phyloP scores from a whole-genome alignment of 2,113 vertebrate species.

The Vulpes lagopus region DNA sequence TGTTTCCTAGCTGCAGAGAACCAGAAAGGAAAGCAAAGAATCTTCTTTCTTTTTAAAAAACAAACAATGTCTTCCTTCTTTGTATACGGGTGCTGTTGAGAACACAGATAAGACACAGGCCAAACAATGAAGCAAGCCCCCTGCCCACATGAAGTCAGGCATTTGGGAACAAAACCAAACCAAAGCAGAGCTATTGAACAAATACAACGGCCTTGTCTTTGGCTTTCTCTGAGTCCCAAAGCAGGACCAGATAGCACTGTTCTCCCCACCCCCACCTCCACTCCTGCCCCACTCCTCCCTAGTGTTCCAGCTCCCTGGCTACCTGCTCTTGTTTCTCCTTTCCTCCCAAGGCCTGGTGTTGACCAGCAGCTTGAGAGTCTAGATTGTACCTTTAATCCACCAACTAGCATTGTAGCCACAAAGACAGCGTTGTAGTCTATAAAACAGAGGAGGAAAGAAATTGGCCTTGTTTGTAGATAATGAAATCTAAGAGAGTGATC shows the following conservation, averaged over 20 bases:
- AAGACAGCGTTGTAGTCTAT: background rate
- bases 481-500: background rate
- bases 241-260: background rate
- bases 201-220: constrained; percentile 40
- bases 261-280: background rate
- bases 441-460: background rate
- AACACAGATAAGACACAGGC: constrained; percentile 31
- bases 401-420: background rate
- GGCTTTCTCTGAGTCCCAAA: constrained; percentile 20
- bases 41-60: background rate
- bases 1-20: constrained; percentile 66
- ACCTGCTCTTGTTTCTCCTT: background rate
- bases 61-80: constrained; percentile 47
- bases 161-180: constrained; percentile 44
- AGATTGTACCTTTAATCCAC: background rate
- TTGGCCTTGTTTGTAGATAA: background rate
- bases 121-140: constrained; percentile 50
- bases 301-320: background rate
- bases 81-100: constrained; percentile 52
- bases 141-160: constrained; percentile 10
- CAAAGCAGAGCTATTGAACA: constrained; percentile 31
- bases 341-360: background rate
- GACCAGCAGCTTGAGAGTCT: background rate
- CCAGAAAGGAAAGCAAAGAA: constrained; percentile 72
- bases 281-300: background rate